Evolutionary conservation across 1,140 invertebrate genomes (phyloP), one percentile per base, ranked within the genome.

Genomic region (Philaenus spumarius): DNA sequence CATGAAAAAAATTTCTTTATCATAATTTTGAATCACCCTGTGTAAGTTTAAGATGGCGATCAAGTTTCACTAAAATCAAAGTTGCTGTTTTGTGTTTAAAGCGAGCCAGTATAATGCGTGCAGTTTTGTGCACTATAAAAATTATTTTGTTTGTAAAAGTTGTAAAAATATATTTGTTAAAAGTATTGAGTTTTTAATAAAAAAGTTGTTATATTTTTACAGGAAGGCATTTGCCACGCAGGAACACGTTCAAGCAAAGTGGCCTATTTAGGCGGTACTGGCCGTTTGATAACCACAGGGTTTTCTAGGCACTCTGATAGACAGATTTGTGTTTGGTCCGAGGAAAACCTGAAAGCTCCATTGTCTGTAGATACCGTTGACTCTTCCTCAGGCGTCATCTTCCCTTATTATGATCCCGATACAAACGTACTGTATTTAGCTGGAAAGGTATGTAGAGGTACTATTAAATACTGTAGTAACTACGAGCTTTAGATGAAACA

Each of bases 361-460:
- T 72, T 95, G 14, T 77, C 79, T 9, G 82, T 82, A 40, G 90
- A 94, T 68, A 89, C 85, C 24, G 87, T 97, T 35, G 94, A 97
- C 71, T 92, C 87, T 59, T 93, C 91, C 0, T 95, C 91, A 42
- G 94, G 93, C 7, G 86, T 97, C 54, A 80, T 97, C 2, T 91
- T 95, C 73, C 94, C 94, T 0, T 95, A 87, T 71, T 97, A 89
- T 74, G 95, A 98, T 73, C 80, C 87, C 66, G 94, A 98, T 72
- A 94, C 90, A 14, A 88, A 86, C 68, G 85, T 97, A 70, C 84
- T 94, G 39, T 91, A 82, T 69, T 69, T 91, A 22, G 85, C 86
- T 43, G 89, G 87, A 59, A 91, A 91, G 78, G 87, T 86, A 73
- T 72, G 67, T 45, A 40, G 5, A 35, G n/a, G n/a, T n/a, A n/a